Percentiles rank a stretch among this genome's conserved stretches.
These are phyloP conservation scores for Parochlus steinenii DNA, from an alignment of 2,888 invertebrate genomes.

Conservation along the genomic window DNA sequence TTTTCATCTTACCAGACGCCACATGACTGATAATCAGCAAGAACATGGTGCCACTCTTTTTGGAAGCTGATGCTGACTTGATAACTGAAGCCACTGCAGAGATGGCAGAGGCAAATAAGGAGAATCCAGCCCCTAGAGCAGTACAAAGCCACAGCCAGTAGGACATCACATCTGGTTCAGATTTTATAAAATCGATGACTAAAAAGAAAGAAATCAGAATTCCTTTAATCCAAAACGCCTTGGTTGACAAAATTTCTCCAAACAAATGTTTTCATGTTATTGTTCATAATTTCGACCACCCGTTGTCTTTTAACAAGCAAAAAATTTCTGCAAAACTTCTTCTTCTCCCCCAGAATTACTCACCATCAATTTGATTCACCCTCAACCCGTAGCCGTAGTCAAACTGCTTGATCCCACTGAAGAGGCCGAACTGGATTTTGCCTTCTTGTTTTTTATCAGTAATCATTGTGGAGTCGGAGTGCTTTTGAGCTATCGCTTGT, in stretches of 20 bases:
- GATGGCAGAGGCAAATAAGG: conserved; percentile 25
- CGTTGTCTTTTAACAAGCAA: conserved; percentile 5
- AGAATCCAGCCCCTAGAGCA: conserved; percentile 28
- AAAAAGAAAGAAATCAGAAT: conserved; percentile 9
- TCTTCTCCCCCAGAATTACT: conserved; percentile 26
- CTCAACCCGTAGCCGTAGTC: conserved; percentile 71
- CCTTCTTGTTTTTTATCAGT: conserved; percentile 33
- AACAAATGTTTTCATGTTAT: not conserved
- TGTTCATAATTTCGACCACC: conserved; percentile 6
- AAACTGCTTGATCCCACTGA: conserved; percentile 68
- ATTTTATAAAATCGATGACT: conserved; percentile 25
- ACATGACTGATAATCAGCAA: conserved; percentile 26
- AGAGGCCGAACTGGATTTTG: conserved; percentile 66
- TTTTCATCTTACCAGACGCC: conserved; percentile 17
- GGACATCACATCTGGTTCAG: conserved; percentile 24
- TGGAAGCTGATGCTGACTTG: conserved; percentile 28
- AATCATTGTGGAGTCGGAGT: not conserved
- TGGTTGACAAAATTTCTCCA: conserved; percentile 1
- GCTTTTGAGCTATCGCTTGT: conserved; percentile 38
- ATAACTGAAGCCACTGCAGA: conserved; percentile 29
- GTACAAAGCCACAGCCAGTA: conserved; percentile 29
- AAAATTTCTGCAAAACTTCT: not conserved
- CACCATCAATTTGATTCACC: conserved; percentile 58
- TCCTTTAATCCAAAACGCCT: conserved; percentile 6
- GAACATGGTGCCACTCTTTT: conserved; percentile 25